Evolutionary conservation across 1,140 invertebrate species (phyloP).

Genomic region (Agraylea sexmaculata): DNA sequence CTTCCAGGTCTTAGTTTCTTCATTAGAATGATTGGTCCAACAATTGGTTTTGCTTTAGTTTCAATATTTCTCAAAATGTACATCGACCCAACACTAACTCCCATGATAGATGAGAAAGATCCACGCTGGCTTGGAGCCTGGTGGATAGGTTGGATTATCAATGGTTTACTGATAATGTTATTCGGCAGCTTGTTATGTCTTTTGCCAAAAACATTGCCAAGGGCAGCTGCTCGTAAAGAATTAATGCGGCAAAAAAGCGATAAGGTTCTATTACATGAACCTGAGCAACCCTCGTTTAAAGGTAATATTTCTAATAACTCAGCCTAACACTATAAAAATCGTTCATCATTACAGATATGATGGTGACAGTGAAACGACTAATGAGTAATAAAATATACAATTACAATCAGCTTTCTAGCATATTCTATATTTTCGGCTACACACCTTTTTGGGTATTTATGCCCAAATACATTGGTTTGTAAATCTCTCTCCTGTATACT

Average conservation of each 20-base stretch:
- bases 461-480: conserved; percentile 66
- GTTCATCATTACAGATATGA: conserved; percentile 38
- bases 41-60: conserved; percentile 56
- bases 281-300: conserved; percentile 28
- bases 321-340: background rate
- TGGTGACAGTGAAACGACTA: conserved; percentile 48
- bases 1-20: conserved; percentile 53
- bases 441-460: conserved; percentile 66
- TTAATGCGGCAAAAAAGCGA: conserved; percentile 32
- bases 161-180: conserved; percentile 50
- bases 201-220: conserved; percentile 52
- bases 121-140: conserved; percentile 67
- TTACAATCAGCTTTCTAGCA: conserved; percentile 53
- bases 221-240: conserved; percentile 43
- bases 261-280: conserved; percentile 27
- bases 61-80: conserved; percentile 58
- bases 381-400: conserved; percentile 53
- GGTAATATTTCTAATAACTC: conserved; percentile 20
- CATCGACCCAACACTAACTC: conserved; percentile 54
- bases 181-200: conserved; percentile 50
- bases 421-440: conserved; percentile 60
- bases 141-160: conserved; percentile 68
- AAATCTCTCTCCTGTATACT: too few relatives aligned
- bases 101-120: conserved; percentile 54
- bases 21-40: conserved; percentile 57